phyloP scores from a whole-genome alignment of 2,797 vertebrate species.

The Poeciliopsis paucimaculata region DNA sequence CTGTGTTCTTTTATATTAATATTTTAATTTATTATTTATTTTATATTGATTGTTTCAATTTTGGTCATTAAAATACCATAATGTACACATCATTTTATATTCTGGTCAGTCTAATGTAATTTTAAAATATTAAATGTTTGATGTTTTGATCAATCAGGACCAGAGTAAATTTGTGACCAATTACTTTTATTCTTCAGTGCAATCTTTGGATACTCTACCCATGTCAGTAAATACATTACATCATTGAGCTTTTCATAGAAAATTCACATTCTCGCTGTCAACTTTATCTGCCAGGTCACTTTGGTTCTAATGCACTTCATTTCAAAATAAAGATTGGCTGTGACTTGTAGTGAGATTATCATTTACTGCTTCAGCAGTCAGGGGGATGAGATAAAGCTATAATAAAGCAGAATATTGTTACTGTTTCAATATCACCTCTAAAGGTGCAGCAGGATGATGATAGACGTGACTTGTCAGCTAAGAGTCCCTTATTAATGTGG shows the following conservation, averaged over 20 bases:
- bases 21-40: no score
- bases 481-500: slow-evolving; percentile 32
- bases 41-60: no score
- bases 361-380: background rate
- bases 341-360: background rate
- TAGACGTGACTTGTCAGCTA: slow-evolving; percentile 27
- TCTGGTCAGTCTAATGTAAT: no score
- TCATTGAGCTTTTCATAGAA: background rate
- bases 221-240: background rate
- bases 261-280: background rate
- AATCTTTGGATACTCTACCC: no score
- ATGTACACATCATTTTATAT: no score
- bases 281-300: background rate
- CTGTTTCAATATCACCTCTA: background rate
- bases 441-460: slow-evolving; percentile 15
- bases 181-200: no score
- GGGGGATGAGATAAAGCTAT: background rate
- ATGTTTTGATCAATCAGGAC: no score
- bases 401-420: slow-evolving; percentile 7
- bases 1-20: no score
- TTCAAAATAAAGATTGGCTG: background rate
- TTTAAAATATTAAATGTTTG: no score
- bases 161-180: no score
- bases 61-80: no score
- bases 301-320: background rate